Evolutionary conservation across 2,888 invertebrate species (phyloP).

Genomic region (Leucoptera coffeella): DNA sequence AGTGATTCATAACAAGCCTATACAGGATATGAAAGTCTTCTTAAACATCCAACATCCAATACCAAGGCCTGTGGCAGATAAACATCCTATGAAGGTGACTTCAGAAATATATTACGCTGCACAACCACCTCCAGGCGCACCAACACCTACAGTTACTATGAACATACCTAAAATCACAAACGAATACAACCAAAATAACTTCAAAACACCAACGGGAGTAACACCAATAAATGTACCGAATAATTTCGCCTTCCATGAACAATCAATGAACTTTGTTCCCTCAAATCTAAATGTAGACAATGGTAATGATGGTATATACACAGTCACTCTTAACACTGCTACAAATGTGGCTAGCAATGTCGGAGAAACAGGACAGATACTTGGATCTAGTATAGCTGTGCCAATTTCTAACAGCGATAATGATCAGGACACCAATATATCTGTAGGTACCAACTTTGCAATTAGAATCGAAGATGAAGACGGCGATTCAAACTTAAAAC

Average conservation of each 20-base stretch:
- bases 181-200: constrained; percentile 9
- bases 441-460: constrained; percentile 44
- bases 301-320: constrained; percentile 22
- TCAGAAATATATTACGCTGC: constrained; percentile 46
- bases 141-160: constrained; percentile 32
- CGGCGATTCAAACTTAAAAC: neutral
- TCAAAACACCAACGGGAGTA: neutral
- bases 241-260: neutral
- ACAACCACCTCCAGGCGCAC: constrained; percentile 26
- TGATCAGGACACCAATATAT: constrained; percentile 34
- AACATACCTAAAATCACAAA: constrained; percentile 22
- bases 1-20: constrained; percentile 31
- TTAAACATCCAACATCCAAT: constrained; percentile 39
- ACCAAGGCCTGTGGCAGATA: constrained; percentile 15
- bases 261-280: constrained; percentile 14
- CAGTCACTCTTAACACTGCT: constrained; percentile 31
- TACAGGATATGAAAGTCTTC: constrained; percentile 41
- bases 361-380: constrained; percentile 18
- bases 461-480: constrained; percentile 35
- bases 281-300: constrained; percentile 12
- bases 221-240: constrained; percentile 6
- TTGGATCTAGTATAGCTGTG: constrained; percentile 31
- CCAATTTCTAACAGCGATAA: constrained; percentile 23
- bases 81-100: constrained; percentile 35
- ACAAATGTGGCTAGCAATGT: constrained; percentile 25